Conservation (phyloP, 2,888 invertebrate species). For the Allolobophora icterica region DNA sequence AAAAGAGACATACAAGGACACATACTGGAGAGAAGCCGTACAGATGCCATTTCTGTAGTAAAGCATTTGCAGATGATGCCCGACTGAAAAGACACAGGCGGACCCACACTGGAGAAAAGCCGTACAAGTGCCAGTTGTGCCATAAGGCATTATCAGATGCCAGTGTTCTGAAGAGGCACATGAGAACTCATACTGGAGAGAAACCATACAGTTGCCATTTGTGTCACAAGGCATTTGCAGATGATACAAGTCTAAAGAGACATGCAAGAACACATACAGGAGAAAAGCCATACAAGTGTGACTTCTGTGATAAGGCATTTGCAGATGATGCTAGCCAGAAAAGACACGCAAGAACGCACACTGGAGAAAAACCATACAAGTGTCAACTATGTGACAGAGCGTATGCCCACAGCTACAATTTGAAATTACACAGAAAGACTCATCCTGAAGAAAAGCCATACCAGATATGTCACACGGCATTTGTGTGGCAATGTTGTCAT, state of each 20-base stretch:
- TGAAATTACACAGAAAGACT: not conserved
- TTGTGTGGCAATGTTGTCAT: not conserved
- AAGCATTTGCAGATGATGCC: not conserved
- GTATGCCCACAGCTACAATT: not conserved
- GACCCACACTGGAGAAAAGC: slow-evolving; percentile 9
- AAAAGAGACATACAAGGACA: not conserved
- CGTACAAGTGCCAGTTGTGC: slow-evolving; percentile 19
- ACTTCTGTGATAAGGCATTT: slow-evolving; percentile 3
- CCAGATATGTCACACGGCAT: slow-evolving; percentile 1
- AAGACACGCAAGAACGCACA: not conserved
- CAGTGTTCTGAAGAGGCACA: not conserved
- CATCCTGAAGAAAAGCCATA: not conserved
- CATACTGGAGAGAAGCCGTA: slow-evolving; percentile 13
- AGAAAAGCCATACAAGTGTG: slow-evolving; percentile 14
- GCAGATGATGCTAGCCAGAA: slow-evolving; percentile 18
- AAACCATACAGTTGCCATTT: slow-evolving; percentile 4
- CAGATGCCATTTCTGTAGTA: not conserved
- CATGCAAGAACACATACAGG: not conserved
- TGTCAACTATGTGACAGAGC: slow-evolving; percentile 19
- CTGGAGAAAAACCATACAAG: not conserved
- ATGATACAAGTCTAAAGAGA: not conserved
- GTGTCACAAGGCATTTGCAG: not conserved
- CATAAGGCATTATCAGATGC: not conserved
- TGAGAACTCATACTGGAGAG: not conserved
- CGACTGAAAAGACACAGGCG: not conserved